Evolutionary conservation across 2,113 vertebrate genomes (phyloP).

Genomic region (Dicerorhinus sumatrensis): DNA sequence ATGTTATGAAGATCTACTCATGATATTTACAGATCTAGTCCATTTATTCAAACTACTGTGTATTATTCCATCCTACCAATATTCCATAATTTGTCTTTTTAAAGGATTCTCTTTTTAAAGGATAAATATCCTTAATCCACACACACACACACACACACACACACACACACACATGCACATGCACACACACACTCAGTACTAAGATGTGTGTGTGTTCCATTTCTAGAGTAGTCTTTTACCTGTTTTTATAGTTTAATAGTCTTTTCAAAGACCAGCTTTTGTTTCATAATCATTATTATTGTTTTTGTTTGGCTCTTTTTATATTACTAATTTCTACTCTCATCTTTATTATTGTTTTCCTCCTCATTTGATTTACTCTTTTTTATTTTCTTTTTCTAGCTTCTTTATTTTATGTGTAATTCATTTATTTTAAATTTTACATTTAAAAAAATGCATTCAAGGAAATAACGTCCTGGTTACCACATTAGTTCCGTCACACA

Average conservation of each 20-base stretch:
- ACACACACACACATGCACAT: fast-evolving
- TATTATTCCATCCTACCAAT: not conserved
- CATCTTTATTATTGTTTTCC: not conserved
- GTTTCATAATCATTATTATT: not conserved
- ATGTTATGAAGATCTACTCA: not conserved
- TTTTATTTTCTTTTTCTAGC: not conserved
- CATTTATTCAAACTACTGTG: not conserved
- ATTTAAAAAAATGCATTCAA: not conserved
- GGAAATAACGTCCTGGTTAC: not conserved
- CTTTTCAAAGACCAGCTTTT: not conserved
- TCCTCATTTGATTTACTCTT: not conserved
- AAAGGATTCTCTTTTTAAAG: not conserved
- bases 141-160: not conserved
- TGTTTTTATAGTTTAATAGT: not conserved
- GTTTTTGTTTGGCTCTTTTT: not conserved
- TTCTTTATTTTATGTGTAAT: not conserved
- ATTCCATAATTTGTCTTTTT: not conserved
- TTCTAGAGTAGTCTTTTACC: not conserved
- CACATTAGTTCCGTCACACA: not conserved
- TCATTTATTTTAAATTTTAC: not conserved
- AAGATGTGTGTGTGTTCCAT: not conserved
- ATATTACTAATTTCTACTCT: not conserved
- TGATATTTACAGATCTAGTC: not conserved
- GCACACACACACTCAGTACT: not conserved
- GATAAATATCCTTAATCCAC: not conserved